Evolutionary conservation across 1,140 invertebrate species (phyloP), one percentile per base, ranked within the genome.

Genomic region (Ditylenchus dipsaci): DNA sequence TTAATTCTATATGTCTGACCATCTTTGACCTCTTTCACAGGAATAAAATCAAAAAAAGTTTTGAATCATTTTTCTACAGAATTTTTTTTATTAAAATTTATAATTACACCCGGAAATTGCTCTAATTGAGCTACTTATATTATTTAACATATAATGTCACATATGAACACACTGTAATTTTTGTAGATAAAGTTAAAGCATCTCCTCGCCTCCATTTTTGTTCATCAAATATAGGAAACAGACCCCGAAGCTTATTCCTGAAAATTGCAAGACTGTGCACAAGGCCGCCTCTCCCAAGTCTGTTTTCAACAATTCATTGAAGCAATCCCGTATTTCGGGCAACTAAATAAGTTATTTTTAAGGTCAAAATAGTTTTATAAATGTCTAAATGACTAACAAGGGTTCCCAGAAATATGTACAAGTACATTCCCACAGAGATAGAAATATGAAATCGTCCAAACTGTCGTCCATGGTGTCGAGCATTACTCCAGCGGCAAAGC

Each of bases 351-450:
- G 43, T 45, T 45, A 13, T 45, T 11, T 45, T 23, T 11, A 19
- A 13, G 26, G 26, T 38, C 11, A 69, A 69, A 26, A 58, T 11
- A 15, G 3, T 38, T 38, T 38, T 38, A 3, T 5, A 38, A 38
- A 11, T 43, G 17, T 33, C 11, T 23, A 19, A 21, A 45, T 27
- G 59, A 72, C 71, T 72, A 21, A 79, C 78, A 57, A 81, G 63
- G 13, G 76, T 80, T 43, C 78, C 76, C 26, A 79, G 57, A 45
- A 78, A 78, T 15, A 80, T 80, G 56, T 80, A 80, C 45, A 81
- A 62, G 58, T 80, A 80, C 78, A 80, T 80, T 49, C 78, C 78
- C n/a, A 71, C 68, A 1, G 79, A 81, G 29, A 81, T 67, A 15
- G 74, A 74, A 56, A 80, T n/a, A 80, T 77, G 29, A 71, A 74